These are phyloP conservation scores for Saxicola maurus DNA, from an alignment of 2,797 vertebrate species.

Conservation along the genomic window DNA sequence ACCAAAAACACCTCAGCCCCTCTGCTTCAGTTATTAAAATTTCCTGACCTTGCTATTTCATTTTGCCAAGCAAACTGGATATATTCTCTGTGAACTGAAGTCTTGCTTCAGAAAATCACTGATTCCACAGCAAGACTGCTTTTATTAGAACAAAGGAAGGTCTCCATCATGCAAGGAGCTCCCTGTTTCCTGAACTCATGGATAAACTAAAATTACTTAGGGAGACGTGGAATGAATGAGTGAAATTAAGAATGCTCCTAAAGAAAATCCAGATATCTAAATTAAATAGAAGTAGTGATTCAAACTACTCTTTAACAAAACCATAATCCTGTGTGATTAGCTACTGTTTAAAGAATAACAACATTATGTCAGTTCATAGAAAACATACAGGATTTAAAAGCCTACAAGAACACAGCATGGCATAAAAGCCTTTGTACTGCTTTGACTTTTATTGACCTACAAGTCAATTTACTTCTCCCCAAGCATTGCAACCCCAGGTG, in stretches of 20 bases:
- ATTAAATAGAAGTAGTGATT: not conserved
- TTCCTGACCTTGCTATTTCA: not conserved
- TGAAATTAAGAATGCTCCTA: not conserved
- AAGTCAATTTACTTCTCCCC: constrained; percentile 45
- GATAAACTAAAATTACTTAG: not conserved
- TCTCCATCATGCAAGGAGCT: not conserved
- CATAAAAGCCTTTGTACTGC: constrained; percentile 32
- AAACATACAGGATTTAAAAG: not conserved
- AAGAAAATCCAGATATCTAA: not conserved
- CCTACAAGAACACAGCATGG: constrained; percentile 22
- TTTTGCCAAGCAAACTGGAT: not conserved
- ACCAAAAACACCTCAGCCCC: not conserved
- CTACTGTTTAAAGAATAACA: not conserved
- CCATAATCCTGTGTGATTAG: not conserved
- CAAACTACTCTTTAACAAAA: not conserved
- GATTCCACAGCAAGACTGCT: accelerated
- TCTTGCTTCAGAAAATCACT: not conserved
- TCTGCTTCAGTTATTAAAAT: not conserved
- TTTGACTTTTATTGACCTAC: constrained; percentile 39
- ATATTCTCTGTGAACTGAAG: not conserved
- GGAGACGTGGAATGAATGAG: accelerated
- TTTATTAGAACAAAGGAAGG: not conserved
- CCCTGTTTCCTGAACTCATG: not conserved
- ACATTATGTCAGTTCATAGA: not conserved
- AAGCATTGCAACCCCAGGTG: constrained; percentile 24